Percentiles rank a stretch among this genome's conserved stretches.
Conservation (phyloP, 2,888 invertebrate species). For the Leptinotarsa haldemani region DNA sequence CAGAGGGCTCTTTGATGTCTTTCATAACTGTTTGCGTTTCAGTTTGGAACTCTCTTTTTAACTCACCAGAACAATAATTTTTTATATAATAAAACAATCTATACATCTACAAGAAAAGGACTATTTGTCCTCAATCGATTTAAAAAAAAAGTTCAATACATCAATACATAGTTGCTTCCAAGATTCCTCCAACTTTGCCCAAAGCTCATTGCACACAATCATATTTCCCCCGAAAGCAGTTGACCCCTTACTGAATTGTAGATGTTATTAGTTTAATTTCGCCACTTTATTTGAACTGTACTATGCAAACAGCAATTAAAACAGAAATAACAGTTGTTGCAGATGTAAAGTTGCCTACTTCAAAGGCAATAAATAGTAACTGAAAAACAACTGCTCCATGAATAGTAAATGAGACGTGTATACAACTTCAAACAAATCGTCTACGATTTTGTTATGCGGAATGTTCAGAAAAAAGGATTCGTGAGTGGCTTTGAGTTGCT, state of each 20-base stretch:
- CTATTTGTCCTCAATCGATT: no score
- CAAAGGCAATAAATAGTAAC: constrained; percentile 22
- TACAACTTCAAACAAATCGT: constrained; percentile 6
- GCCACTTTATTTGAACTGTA: constrained; percentile 6
- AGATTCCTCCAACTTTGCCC: neutral
- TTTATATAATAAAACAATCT: no score
- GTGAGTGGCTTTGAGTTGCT: neutral
- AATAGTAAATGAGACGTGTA: constrained; percentile 20
- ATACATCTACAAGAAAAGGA: no score
- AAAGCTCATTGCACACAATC: neutral
- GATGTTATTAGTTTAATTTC: neutral
- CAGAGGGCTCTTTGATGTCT: no score
- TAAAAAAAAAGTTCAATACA: no score
- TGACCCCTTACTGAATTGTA: neutral
- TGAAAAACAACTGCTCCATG: constrained; percentile 10
- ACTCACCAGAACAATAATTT: no score
- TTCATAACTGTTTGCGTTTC: no score
- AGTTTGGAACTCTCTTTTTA: no score
- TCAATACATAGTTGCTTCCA: neutral
- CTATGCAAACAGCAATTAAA: constrained; percentile 27
- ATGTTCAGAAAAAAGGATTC: neutral
- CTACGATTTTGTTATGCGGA: constrained; percentile 5
- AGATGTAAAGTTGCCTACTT: constrained; percentile 23
- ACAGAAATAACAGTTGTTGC: constrained; percentile 20
- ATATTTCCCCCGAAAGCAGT: neutral